Evolutionary conservation across 1,140 invertebrate species (phyloP).

Genomic region (Heliconius eleuchia): DNA sequence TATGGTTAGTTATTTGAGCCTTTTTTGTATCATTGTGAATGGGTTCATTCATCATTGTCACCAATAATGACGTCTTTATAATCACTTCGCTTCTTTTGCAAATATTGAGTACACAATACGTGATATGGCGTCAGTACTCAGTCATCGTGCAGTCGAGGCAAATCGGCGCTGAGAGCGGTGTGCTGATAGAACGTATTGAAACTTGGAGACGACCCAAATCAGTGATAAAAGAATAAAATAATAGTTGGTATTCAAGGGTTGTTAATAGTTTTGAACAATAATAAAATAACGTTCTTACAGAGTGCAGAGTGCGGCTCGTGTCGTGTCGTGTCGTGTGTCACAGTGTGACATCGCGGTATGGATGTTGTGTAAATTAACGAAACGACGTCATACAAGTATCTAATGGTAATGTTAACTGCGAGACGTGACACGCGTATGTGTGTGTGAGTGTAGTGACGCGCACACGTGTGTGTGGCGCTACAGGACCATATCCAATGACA

Average conservation of each 20-base stretch:
- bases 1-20: too few species aligned
- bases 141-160: neutral
- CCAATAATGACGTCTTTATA: neutral
- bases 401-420: neutral
- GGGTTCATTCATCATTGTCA: neutral
- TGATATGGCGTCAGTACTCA: neutral
- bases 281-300: too few species aligned
- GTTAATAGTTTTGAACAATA: too few species aligned
- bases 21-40: too few species aligned
- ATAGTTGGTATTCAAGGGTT: neutral
- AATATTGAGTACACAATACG: neutral
- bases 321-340: neutral
- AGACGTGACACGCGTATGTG: neutral
- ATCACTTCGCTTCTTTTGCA: neutral
- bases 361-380: neutral
- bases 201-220: slow-evolving; percentile 20
- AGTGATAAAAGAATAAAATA: slow-evolving; percentile 14
- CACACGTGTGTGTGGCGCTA: neutral
- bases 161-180: neutral
- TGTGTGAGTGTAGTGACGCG: neutral
- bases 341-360: too few species aligned
- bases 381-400: neutral
- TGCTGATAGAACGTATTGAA: slow-evolving; percentile 28
- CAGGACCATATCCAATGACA: slow-evolving; percentile 5
- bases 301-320: too few species aligned